These are phyloP conservation scores for Malurus splendens DNA, from an alignment of 2,797 vertebrate genomes.

Conservation along the genomic window DNA sequence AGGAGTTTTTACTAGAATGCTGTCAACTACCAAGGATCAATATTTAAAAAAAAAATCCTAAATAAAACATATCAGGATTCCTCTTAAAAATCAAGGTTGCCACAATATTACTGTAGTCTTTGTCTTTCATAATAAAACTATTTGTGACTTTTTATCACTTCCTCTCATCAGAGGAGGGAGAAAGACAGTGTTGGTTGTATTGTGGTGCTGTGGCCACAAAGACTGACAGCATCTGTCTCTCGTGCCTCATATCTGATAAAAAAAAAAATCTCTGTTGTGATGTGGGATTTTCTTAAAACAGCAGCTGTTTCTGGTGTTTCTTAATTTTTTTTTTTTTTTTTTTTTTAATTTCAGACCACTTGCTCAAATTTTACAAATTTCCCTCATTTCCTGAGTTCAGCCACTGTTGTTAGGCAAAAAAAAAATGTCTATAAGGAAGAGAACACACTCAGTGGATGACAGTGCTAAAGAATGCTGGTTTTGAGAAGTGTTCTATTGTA, in stretches of 20 bases:
- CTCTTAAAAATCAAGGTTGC: background rate
- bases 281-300: background rate
- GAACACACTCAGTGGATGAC: background rate
- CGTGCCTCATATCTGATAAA: background rate
- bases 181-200: accelerated
- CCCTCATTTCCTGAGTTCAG: background rate
- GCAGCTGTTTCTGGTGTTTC: background rate
- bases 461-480: background rate
- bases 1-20: background rate
- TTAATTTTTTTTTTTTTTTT: background rate
- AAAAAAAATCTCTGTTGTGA: background rate
- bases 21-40: background rate
- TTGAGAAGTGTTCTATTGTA: background rate
- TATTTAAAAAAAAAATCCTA: background rate
- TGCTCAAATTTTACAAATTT: background rate
- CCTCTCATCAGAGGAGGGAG: background rate
- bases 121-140: background rate
- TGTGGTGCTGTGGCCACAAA: background rate
- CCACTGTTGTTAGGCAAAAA: background rate
- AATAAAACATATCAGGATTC: background rate
- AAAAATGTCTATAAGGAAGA: background rate
- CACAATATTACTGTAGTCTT: background rate
- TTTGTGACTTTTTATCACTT: background rate
- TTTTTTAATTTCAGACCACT: background rate
- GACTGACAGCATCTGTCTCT: background rate